Evolutionary conservation across 1,140 invertebrate species (phyloP).

Genomic region (Platyura marginata): DNA sequence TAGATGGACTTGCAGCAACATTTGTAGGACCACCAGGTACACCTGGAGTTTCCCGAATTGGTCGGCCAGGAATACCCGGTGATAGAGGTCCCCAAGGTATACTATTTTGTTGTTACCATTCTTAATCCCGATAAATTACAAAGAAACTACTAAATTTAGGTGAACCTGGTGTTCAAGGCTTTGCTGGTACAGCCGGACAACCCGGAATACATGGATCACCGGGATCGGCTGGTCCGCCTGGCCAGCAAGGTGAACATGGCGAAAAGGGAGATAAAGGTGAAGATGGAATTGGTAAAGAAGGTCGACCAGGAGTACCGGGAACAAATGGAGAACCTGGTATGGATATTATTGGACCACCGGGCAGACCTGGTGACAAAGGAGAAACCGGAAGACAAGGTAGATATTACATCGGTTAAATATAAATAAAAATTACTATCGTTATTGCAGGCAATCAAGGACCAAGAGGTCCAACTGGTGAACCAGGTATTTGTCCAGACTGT

Average conservation of each 20-base stretch:
- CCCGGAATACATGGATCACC: conserved; percentile 15
- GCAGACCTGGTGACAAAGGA: conserved; percentile 40
- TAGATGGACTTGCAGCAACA: conserved; percentile 4
- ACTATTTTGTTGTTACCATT: too few species aligned
- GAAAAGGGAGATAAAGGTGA: conserved; percentile 28
- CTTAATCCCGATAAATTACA: too few species aligned
- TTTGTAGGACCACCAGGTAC: conserved; percentile 13
- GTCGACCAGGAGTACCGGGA: conserved; percentile 39
- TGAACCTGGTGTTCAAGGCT: conserved; percentile 10
- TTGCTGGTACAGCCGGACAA: conserved; percentile 16
- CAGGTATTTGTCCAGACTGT: conserved; percentile 43
- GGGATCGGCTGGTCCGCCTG: conserved; percentile 39
- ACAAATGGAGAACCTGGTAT: conserved; percentile 38
- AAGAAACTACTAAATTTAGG: too few species aligned
- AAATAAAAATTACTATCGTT: background rate
- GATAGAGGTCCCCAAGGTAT: conserved; percentile 6
- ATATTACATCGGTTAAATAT: conserved; percentile 2
- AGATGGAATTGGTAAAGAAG: conserved; percentile 11
- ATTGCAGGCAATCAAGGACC: conserved; percentile 4
- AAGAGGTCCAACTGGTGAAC: conserved; percentile 30
- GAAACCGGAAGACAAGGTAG: conserved; percentile 28
- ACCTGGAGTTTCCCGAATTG: conserved; percentile 7
- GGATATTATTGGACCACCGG: conserved; percentile 34
- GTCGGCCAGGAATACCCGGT: conserved; percentile 9
- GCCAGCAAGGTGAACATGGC: conserved; percentile 29